Base-by-base conservation (phyloP, 2,888 invertebrate genomes). In the Sclerodermus sp. region DNA sequence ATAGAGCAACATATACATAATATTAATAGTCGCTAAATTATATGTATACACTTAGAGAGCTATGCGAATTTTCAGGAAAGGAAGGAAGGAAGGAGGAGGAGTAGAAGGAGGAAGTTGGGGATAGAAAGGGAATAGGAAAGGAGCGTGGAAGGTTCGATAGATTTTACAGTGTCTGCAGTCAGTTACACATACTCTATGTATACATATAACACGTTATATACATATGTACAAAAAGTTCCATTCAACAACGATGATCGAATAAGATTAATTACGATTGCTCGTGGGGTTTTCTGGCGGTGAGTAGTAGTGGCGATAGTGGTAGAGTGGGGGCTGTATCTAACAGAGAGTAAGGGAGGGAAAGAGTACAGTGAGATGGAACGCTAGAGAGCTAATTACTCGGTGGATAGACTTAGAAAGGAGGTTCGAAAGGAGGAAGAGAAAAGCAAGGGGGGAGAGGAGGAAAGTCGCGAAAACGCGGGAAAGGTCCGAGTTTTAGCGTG, bases 1-100 rank as follows among this genome's bases (percentile, higher is more conserved):
- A 75, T 74, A 75, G 72, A 74, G 66, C 70, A 75, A 71, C 70
- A 74, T 75, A 74, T 74, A 75, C 74, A 74, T 74, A 73, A 74
- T 70, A 74, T 74, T 72, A 73, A 71, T 72, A 57, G 61, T 64
- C 62, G 64, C 61, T 63, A 62, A 70, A 63, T 64, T 55, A 64
- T 66, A 63, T 65, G 65, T 67, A 62, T 66, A 67, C 68, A 68
- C 53, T 62, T 23, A 65, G 51, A 40, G 4, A 12, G 53, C 31
- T 53, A 59, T 53, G 57, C 47, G 42, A 44, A 53, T 45, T 51
- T 59, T 50, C 50, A 59, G 40, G 41, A 53, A 50, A 47, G 51
- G 43, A 18, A 38, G 34, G 41, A 40, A 29, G 32, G 36, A 39
- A 14, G 12, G 45, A 49, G 39, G 42, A 49, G 50, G 39, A 34